Evolutionary conservation across 2,113 vertebrate genomes (phyloP).

Genomic region (Macroglossus sobrinus): DNA sequence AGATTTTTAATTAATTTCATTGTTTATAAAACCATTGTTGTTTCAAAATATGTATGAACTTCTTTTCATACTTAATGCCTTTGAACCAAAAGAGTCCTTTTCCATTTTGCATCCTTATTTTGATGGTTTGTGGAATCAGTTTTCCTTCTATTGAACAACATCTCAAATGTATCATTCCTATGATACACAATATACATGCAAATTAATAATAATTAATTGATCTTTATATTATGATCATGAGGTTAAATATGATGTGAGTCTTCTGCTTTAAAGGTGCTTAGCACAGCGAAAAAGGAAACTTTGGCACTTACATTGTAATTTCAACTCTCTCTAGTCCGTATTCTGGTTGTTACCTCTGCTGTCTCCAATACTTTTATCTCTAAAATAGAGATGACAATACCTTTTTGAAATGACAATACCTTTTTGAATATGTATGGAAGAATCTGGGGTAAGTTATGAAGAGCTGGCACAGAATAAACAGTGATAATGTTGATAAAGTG

Average conservation of each 20-base stretch:
- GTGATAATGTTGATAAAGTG: neutral
- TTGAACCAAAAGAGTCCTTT: slow-evolving; percentile 47
- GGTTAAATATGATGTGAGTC: neutral
- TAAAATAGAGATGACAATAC: neutral
- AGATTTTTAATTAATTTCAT: slow-evolving; percentile 69
- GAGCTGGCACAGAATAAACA: neutral
- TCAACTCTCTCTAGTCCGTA: neutral
- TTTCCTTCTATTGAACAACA: slow-evolving; percentile 19
- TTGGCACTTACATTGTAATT: neutral
- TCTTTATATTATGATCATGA: slow-evolving; percentile 4
- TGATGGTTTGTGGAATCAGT: neutral
- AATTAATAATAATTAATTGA: slow-evolving; percentile 32
- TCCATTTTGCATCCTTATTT: slow-evolving; percentile 33
- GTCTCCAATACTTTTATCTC: neutral
- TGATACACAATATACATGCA: neutral
- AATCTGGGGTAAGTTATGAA: neutral
- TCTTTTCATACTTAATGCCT: slow-evolving; percentile 31
- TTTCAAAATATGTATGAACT: slow-evolving; percentile 53
- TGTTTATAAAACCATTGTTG: slow-evolving; percentile 64
- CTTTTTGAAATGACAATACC: neutral
- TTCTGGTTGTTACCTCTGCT: neutral
- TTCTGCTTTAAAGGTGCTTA: neutral
- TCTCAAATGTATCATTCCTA: slow-evolving; percentile 15
- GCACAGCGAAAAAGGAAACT: neutral
- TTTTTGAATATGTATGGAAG: neutral